A percentile compares a stretch with the other conserved stretches of the same genome.
phyloP scores from a whole-genome alignment of 2,113 vertebrate genomes.

The Hystrix brachyura region DNA sequence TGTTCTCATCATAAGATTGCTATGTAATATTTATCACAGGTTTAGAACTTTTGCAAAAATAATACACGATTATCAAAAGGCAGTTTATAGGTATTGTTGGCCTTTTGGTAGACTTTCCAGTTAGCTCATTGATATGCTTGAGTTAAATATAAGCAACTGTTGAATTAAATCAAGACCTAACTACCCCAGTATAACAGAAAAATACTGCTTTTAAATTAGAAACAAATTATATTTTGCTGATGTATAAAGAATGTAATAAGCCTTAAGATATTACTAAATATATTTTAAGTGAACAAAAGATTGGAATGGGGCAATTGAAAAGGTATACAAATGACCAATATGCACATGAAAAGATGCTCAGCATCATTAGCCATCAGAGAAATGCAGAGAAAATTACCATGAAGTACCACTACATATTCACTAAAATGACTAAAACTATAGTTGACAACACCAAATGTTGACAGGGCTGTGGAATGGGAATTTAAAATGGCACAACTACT shows the following conservation, averaged over 20 bases:
- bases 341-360: neutral
- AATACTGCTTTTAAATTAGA: neutral
- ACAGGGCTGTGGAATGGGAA: neutral
- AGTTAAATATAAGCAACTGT: neutral
- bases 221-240: conserved; percentile 28
- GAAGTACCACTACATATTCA: neutral
- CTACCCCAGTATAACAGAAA: neutral
- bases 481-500: neutral
- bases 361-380: neutral
- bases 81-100: neutral
- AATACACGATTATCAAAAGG: neutral
- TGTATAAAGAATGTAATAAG: neutral
- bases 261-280: neutral
- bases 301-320: neutral
- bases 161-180: neutral
- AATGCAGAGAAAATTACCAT: neutral
- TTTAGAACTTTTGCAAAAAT: neutral
- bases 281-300: neutral
- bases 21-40: neutral
- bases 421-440: neutral
- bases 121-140: neutral
- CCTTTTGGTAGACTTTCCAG: neutral
- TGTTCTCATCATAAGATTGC: conserved; percentile 4
- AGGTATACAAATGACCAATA: neutral
- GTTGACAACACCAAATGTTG: neutral